A percentile compares a stretch with the other conserved stretches of the same genome.
Evolutionary conservation across 2,888 invertebrate species (phyloP).

Genomic region (Trachelus tabidus): DNA sequence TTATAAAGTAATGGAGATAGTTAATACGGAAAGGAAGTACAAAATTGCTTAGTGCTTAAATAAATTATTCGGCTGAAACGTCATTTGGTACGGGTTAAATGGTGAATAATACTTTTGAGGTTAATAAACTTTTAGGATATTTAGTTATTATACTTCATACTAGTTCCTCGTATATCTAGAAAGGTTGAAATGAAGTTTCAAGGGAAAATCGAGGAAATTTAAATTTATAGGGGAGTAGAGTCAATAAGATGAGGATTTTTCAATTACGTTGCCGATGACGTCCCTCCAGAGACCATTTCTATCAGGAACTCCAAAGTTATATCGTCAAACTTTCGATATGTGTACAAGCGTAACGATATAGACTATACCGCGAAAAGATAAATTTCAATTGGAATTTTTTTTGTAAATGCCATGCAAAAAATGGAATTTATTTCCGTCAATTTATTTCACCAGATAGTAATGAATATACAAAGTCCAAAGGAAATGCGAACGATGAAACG

Average conservation of each 20-base stretch:
- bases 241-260: background rate
- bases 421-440: background rate
- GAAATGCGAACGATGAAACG: background rate
- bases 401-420: background rate
- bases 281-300: background rate
- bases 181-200: background rate
- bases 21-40: background rate
- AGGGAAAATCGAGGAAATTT: background rate
- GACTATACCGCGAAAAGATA: background rate
- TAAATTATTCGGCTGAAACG: background rate
- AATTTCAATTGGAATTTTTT: background rate
- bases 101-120: background rate
- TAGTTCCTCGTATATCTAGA: background rate
- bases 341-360: background rate
- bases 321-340: background rate
- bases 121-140: background rate
- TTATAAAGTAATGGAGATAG: background rate
- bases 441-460: background rate
- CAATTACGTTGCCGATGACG: background rate
- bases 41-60: background rate
- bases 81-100: background rate
- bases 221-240: background rate
- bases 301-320: background rate
- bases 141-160: background rate
- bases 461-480: background rate